Base-by-base conservation (phyloP, 1,140 invertebrate species). In the Pseudobourletiella spinata region DNA sequence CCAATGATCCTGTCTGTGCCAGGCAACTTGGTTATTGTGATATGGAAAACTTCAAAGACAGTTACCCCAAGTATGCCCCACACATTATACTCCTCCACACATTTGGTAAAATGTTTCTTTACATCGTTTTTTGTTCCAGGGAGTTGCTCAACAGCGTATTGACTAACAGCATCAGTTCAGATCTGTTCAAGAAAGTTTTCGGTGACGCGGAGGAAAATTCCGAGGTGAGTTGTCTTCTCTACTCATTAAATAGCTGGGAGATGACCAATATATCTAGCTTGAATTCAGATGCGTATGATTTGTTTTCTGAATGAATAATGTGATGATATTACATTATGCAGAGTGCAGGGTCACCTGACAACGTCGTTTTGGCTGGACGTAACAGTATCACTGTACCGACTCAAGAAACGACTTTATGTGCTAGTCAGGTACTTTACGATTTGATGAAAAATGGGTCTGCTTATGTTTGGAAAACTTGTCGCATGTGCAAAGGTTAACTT, bases 321-420 rank as follows among this genome's bases (percentile, higher is more conserved):
- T n/a, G n/a, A n/a, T n/a, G n/a, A n/a, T n/a, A n/a, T n/a, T n/a
- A n/a, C n/a, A n/a, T n/a, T n/a, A n/a, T n/a, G n/a, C n/a, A n/a
- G n/a, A n/a, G n/a, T n/a, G n/a, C n/a, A n/a, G n/a, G n/a, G n/a
- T n/a, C n/a, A n/a, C n/a, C 11, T 4, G 15, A 42, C 35, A 24
- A 43, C 22, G 14, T 57, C 16, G 16, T 28, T 4, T 26, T 57
- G 4, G 24, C 39, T 4, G 56, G 35, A 42, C 11, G 56, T 14
- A 29, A 51, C 57, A 25, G 25, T 14, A 20, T 56, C 15, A 59
- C n/a, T 52, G 58, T 43, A 0, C 61, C 59, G n/a, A 24, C 60
- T 14, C 62, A 67, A 43, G 68, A 70, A 48, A 56, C 59, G 2
- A 61, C 68, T 26, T 55, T 70, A 16, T 70, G 68, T 29, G 44